Evolutionary conservation across 2,113 vertebrate species (phyloP), one percentile per base, ranked within the genome.

Genomic region (Pterocles burchelli): DNA sequence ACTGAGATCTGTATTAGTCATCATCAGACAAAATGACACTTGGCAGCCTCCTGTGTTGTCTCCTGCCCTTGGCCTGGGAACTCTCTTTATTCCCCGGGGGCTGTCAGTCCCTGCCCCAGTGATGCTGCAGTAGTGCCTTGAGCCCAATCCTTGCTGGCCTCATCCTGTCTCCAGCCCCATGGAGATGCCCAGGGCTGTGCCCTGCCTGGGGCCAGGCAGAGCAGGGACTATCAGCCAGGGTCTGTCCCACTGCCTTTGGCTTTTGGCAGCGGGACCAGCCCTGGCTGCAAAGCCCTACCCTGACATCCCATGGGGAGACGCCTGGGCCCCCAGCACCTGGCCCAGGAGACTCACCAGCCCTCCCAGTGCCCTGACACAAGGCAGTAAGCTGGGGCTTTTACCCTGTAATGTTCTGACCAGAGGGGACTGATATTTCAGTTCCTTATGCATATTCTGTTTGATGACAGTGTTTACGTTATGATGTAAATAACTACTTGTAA

Each of bases 51-150:
- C 33, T 54, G 31, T 38, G 13, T 16, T 63, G 2, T 54, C 26
- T 48, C 31, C 17, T 70, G n/a, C 10, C 22, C 19, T 46, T 55
- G 34, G 12, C 10, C 17, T 29, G 74, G 10, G 13, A 43, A 2
- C 1, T 20, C 3, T 49, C 80, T 52, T 67, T 12, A 22, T 19
- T 3, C 2, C 0, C 7, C 33, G 0, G 2, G 6, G 7, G 3
- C 13, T 31, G 11, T 29, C 28, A 43, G 18, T 36, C 13, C 13
- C 13, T 68, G 12, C 20, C 22, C 18, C 61, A 61, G 14, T 0
- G 0, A 75, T 51, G 6, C 6, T 2, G 1, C 19, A 34, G 24
- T 4, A 85, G 17, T 17, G 36, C 13, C 11, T 29, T 7, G 41
- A 38, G 20, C 25, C 25, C 3, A 34, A 2, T 66, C 9, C 17